phyloP scores from a whole-genome alignment of 2,888 invertebrate species.

The Amphimallon solstitiale region DNA sequence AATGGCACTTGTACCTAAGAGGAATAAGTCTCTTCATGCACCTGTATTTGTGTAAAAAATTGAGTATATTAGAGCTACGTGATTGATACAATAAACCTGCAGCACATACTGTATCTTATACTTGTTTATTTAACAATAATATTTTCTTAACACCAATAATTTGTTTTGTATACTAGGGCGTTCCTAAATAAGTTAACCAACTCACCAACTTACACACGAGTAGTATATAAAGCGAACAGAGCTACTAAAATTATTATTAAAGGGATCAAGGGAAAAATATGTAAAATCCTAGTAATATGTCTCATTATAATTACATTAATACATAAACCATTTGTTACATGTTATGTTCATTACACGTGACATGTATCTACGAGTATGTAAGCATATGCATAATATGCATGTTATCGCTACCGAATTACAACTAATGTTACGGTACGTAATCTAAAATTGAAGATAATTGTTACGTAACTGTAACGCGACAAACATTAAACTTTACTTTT shows the following conservation, averaged over 20 bases:
- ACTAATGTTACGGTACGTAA: not conserved
- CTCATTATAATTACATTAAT: constrained; percentile 14
- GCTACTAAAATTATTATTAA: no score
- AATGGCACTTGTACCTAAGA: constrained; percentile 7
- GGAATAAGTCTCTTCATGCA: constrained; percentile 3
- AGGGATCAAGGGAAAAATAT: not conserved
- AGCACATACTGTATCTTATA: constrained; percentile 5
- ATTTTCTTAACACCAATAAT: constrained; percentile 5
- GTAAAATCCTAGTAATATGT: not conserved
- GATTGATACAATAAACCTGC: constrained; percentile 19
- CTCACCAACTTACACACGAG: not conserved
- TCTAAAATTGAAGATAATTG: constrained; percentile 17
- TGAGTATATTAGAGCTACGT: constrained; percentile 17
- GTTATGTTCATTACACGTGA: no score
- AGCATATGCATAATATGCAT: not conserved
- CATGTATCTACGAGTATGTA: no score
- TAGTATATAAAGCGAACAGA: not conserved
- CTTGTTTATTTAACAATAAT: constrained; percentile 14
- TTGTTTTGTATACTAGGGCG: not conserved
- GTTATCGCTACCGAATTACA: constrained; percentile 3
- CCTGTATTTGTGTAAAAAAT: constrained; percentile 25
- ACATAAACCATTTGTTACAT: not conserved
- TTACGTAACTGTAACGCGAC: constrained; percentile 9
- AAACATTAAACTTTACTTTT: constrained; percentile 19
- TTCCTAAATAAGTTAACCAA: constrained; percentile 8